Evolutionary conservation across 2,113 vertebrate species (phyloP).

Genomic region (Casuarius casuarius): DNA sequence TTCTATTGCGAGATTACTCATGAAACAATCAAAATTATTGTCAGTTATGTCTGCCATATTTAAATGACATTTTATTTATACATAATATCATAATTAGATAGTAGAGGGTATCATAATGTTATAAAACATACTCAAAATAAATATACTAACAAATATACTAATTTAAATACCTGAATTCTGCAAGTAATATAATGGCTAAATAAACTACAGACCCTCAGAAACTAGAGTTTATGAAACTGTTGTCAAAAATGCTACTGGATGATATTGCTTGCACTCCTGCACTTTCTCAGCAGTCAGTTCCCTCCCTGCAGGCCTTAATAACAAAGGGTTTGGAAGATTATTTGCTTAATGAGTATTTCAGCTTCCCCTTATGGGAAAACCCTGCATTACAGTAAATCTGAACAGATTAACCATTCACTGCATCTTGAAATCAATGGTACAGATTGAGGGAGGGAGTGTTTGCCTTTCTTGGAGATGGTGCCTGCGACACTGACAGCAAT

Average conservation of each 20-base stretch:
- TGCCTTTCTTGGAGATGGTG: neutral
- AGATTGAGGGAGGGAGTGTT: neutral
- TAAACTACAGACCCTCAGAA: neutral
- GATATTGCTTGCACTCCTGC: neutral
- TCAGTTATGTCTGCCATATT: neutral
- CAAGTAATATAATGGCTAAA: too few relatives aligned
- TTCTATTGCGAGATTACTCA: neutral
- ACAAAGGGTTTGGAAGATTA: neutral
- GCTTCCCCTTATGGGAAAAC: neutral
- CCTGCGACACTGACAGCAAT: neutral
- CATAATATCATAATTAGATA: neutral
- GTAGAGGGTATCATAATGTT: too few relatives aligned
- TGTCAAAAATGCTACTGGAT: neutral
- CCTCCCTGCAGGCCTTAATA: neutral
- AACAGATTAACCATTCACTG: neutral
- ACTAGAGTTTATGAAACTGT: neutral
- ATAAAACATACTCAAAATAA: too few relatives aligned
- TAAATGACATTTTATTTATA: neutral
- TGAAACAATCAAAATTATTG: neutral
- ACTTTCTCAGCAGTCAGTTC: neutral
- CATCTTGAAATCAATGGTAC: neutral
- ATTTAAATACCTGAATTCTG: too few relatives aligned
- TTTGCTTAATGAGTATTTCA: neutral
- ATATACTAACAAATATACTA: neutral
- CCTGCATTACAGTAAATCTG: neutral